Base-by-base conservation (phyloP, 2,113 vertebrate species). In the Perca fluviatilis region DNA sequence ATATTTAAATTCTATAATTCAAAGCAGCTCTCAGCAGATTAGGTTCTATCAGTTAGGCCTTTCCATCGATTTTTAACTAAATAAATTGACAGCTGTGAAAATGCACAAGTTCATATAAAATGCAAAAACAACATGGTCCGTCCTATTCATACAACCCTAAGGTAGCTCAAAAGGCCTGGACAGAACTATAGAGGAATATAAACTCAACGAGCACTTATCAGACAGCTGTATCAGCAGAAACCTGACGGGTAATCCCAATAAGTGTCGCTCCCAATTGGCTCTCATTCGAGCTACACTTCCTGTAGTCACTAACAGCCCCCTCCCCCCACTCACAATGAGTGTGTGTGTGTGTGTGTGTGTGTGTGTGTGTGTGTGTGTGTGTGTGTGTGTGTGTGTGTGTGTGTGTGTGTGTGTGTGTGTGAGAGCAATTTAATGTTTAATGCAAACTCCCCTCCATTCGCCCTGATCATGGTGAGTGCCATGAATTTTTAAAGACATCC, bases 401-500 rank as follows among this genome's bases (percentile, higher is more conserved):
- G 64, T 30, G 64, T 30, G 57, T 78, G 77, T 79, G 83, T 74
- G 78, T 82, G 80, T 89, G 86, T 85, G 80, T 85, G 88, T 64
- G 25, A 19, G 70, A 82, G 90, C 94, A 93, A 92, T 93, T 96
- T 93, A 95, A 96, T 96, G 91, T 96, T 95, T 96, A 95, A 95
- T 96, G 94, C 87, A 67, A 89, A 77, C 90, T 86, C 86, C 86
- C 91, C 86, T 88, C 93, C 91, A 93, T 86, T 94, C 82, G 58
- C 69, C 86, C 93, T 86, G 91, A 94, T 92, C 91, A 93, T 76
- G 88, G 88, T 92, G 92, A 93, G 92, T 85, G 88, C 86, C 86
- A 95, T 96, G 91, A 94, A 96, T 96, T 95, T 96, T 96, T 96
- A 95, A 96, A 95, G 94, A 95, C 92, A 90, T 91, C 90, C 93